Conservation (phyloP, 2,113 vertebrate species). For the Gymnogyps californianus region DNA sequence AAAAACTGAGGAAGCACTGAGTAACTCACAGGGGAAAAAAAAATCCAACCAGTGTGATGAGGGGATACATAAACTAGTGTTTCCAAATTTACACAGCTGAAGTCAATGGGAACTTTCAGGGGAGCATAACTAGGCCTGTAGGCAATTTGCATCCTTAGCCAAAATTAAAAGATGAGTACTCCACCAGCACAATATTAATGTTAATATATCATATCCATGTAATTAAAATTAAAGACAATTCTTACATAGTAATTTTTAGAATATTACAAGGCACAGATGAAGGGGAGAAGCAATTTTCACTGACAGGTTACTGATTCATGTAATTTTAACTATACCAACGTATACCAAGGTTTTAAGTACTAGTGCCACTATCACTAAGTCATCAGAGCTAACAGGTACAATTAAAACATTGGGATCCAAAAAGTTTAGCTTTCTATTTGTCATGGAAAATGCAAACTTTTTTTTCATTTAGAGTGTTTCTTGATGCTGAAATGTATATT, state of each 20-base stretch:
- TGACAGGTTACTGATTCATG: neutral
- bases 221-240: neutral
- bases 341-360: neutral
- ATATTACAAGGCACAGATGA: neutral
- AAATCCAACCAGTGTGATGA: neutral
- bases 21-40: neutral
- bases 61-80: neutral
- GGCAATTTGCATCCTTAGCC: neutral
- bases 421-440: neutral
- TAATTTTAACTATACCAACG: neutral
- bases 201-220: neutral
- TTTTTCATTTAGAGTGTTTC: neutral
- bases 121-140: neutral
- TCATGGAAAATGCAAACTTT: neutral
- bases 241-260: neutral
- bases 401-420: neutral
- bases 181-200: neutral
- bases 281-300: neutral
- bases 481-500: neutral
- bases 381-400: neutral
- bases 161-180: neutral
- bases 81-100: neutral
- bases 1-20: neutral
- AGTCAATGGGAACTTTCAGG: neutral
- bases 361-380: neutral